phyloP scores from a whole-genome alignment of 2,888 invertebrate genomes.

The Stegana nigrithorax region DNA sequence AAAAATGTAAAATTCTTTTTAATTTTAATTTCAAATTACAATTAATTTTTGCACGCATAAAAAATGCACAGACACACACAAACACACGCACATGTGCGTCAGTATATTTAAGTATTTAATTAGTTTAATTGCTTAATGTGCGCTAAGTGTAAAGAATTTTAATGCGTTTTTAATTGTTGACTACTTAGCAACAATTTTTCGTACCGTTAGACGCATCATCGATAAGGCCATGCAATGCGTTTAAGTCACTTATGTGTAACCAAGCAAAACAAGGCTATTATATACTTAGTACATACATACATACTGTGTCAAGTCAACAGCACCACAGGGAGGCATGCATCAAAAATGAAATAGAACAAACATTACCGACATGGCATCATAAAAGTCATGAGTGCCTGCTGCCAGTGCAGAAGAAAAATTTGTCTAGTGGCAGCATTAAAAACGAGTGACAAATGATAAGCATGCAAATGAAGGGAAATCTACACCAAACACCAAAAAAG shows the following conservation, averaged over 20 bases:
- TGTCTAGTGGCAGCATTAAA: slow-evolving; percentile 37
- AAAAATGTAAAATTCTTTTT: slow-evolving; percentile 55
- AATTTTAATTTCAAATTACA: slow-evolving; percentile 58
- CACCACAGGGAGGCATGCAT: slow-evolving; percentile 53
- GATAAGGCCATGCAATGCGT: too few species aligned
- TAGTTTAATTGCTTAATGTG: not conserved
- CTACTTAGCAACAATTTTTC: too few species aligned
- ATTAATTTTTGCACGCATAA: slow-evolving; percentile 42
- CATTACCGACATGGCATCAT: too few species aligned
- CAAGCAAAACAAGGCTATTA: not conserved
- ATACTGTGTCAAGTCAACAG: slow-evolving; percentile 28
- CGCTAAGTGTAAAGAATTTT: not conserved
- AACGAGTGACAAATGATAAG: slow-evolving; percentile 49
- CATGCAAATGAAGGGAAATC: slow-evolving; percentile 50
- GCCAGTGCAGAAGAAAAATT: slow-evolving; percentile 51
- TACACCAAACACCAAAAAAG: slow-evolving; percentile 15
- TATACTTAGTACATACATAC: not conserved
- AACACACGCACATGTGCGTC: not conserved
- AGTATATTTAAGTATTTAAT: not conserved
- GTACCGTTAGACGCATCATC: too few species aligned
- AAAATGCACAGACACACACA: not conserved
- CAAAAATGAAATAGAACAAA: slow-evolving; percentile 32
- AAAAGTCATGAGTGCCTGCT: slow-evolving; percentile 48
- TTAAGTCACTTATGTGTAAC: not conserved
- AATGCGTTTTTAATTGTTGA: not conserved